phyloP scores from a whole-genome alignment of 2,113 vertebrate genomes.

The Tinamus guttatus region DNA sequence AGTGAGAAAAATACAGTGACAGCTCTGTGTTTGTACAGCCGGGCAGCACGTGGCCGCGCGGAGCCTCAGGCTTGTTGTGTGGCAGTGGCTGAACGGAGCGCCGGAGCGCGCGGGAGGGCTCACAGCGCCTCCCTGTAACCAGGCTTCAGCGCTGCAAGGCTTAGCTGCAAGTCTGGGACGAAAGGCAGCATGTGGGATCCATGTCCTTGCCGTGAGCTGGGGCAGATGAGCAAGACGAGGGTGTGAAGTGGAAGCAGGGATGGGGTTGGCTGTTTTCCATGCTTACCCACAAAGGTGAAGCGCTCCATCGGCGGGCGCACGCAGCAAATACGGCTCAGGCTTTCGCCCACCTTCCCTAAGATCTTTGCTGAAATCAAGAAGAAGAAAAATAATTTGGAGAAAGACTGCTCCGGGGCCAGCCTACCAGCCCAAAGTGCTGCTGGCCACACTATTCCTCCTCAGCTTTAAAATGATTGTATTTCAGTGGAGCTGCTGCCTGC shows the following conservation, averaged over 20 bases:
- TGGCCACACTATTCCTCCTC: too few species aligned
- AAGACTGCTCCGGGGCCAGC: neutral
- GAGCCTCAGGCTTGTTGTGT: neutral
- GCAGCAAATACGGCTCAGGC: constrained; percentile 93
- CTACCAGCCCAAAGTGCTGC: neutral
- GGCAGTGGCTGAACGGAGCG: neutral
- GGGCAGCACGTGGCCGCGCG: too few species aligned
- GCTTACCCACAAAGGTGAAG: constrained; percentile 96
- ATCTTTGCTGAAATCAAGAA: constrained; percentile 85
- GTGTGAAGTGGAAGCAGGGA: neutral
- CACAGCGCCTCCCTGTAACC: too few species aligned
- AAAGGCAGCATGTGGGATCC: neutral
- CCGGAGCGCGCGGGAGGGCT: neutral
- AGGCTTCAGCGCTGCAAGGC: neutral
- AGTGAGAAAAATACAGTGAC: neutral
- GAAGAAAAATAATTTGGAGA: neutral
- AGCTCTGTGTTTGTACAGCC: too few species aligned
- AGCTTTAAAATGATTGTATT: neutral
- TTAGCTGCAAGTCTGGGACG: too few species aligned
- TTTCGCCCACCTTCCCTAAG: constrained; percentile 94
- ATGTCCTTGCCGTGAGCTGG: neutral
- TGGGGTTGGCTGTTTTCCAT: neutral
- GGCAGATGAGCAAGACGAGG: neutral
- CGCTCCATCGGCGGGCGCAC: constrained; percentile 93
- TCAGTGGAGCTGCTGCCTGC: neutral